Evolutionary conservation across 2,797 vertebrate species (phyloP).

Genomic region (Chrysocyon brachyurus): DNA sequence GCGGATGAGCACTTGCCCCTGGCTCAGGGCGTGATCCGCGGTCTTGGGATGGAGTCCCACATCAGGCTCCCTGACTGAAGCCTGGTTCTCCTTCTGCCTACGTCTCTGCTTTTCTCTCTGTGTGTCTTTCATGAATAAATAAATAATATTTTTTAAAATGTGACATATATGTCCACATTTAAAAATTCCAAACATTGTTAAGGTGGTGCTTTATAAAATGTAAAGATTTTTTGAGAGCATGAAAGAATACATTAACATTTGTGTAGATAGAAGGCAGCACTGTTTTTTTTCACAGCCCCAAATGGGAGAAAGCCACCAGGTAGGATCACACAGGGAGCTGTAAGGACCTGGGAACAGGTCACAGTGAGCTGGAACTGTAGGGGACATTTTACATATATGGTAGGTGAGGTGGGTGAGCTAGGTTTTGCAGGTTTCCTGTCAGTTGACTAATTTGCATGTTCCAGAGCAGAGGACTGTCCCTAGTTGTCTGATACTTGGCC

Average conservation of each 20-base stretch:
- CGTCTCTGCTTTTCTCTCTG: too few relatives aligned
- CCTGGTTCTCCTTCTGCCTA: too few relatives aligned
- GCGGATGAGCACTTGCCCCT: too few relatives aligned
- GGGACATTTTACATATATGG: background rate
- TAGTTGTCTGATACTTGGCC: background rate
- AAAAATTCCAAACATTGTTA: background rate
- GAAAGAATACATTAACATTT: background rate
- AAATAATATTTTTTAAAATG: background rate
- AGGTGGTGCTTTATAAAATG: background rate
- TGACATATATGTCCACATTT: background rate
- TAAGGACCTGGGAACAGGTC: background rate
- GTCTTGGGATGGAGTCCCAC: too few relatives aligned
- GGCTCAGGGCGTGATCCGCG: too few relatives aligned
- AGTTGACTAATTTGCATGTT: background rate
- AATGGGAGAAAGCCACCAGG: background rate
- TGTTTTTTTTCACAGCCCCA: background rate
- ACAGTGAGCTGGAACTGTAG: background rate
- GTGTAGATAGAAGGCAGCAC: background rate
- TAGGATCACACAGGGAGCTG: background rate
- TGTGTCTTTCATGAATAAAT: too few relatives aligned
- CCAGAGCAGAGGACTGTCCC: background rate
- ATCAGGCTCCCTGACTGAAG: too few relatives aligned
- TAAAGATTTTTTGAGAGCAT: background rate
- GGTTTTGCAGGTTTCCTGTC: background rate
- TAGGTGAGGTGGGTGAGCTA: background rate